Percentiles rank a stretch among this genome's conserved stretches.
Conservation (phyloP, 35 echinoderm and acorn worm species). For the Stichopus chloronotus region DNA sequence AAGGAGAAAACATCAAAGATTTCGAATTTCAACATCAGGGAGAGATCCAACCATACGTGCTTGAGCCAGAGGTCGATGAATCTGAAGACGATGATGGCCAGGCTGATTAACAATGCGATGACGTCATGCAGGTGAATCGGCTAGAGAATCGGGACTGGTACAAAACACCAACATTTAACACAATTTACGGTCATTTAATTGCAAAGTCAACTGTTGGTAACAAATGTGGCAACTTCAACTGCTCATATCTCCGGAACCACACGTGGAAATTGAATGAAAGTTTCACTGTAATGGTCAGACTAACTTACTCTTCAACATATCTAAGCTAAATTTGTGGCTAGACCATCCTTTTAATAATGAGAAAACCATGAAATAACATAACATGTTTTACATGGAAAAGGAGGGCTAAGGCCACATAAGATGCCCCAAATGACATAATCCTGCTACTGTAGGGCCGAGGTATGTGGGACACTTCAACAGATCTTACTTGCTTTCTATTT, state of each 20-base stretch:
- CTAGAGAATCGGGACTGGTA: neutral
- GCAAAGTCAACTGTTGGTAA: too few species aligned
- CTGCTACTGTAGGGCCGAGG: neutral
- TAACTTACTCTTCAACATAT: too few species aligned
- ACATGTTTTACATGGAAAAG: neutral
- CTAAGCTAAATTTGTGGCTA: too few species aligned
- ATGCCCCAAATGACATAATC: neutral
- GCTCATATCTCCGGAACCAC: too few species aligned
- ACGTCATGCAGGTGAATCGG: neutral
- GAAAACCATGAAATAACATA: neutral
- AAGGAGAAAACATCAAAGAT: neutral
- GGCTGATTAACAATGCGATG: neutral
- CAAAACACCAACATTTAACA: neutral
- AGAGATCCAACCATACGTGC: neutral
- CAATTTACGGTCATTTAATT: neutral
- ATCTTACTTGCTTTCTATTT: neutral
- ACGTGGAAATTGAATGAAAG: too few species aligned
- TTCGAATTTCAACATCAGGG: neutral
- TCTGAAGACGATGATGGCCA: neutral
- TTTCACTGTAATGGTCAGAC: too few species aligned
- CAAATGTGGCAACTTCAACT: too few species aligned
- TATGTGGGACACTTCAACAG: neutral
- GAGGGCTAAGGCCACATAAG: neutral
- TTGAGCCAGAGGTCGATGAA: constrained; percentile 6
- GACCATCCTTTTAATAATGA: too few species aligned